Evolutionary conservation across 2,113 vertebrate genomes (phyloP).

Genomic region (Arothron firmamentum): DNA sequence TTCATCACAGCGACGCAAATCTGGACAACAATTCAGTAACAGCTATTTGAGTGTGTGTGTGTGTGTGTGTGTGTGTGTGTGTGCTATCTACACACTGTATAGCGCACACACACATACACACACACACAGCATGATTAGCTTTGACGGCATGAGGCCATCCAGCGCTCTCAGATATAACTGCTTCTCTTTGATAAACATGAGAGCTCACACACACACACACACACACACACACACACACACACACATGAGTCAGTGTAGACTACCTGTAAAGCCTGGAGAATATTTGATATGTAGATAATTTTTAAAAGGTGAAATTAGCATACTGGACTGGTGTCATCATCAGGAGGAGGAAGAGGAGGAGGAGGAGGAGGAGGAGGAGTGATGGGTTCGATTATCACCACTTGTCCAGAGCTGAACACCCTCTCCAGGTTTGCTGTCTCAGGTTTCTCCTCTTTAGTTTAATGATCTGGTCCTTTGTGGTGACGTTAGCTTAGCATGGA

Average conservation of each 20-base stretch:
- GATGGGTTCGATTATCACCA: constrained; percentile 56
- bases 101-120: constrained; percentile 19
- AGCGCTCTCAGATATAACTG: constrained; percentile 72
- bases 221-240: constrained; percentile 23
- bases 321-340: constrained; percentile 71
- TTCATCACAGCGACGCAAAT: too few species aligned
- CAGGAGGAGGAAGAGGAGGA: constrained; percentile 41
- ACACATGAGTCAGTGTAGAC: constrained; percentile 28
- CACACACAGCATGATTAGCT: constrained; percentile 55
- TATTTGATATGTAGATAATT: constrained; percentile 78
- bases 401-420: constrained; percentile 23
- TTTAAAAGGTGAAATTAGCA: constrained; percentile 73
- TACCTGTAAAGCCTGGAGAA: constrained; percentile 58
- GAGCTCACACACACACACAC: constrained; percentile 42
- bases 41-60: too few species aligned
- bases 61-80: too few species aligned
- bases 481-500: too few species aligned
- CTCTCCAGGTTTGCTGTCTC: too few species aligned
- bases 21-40: too few species aligned
- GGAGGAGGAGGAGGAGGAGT: constrained; percentile 42
- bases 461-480: too few species aligned
- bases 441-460: too few species aligned
- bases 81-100: too few species aligned
- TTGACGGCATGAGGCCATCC: constrained; percentile 64
- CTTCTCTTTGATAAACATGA: constrained; percentile 76